A percentile compares a stretch with the other conserved stretches of the same genome.
phyloP scores from a whole-genome alignment of 2,113 vertebrate species.

The Hypomesus transpacificus region DNA sequence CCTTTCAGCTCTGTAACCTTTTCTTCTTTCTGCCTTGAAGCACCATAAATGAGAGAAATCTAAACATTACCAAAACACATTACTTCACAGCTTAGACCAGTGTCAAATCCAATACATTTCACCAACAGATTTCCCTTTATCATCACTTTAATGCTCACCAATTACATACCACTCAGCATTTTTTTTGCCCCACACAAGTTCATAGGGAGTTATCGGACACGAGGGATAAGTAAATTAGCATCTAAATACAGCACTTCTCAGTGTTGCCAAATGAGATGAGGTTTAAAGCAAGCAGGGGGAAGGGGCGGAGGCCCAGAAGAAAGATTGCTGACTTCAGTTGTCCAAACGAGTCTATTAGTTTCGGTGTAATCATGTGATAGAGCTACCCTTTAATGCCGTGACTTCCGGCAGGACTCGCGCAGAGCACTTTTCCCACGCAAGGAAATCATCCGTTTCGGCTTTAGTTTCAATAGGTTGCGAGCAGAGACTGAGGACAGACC shows the following conservation, averaged over 20 bases:
- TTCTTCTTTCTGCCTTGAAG: conserved; percentile 31
- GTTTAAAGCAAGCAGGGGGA: conserved; percentile 33
- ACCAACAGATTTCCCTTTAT: conserved; percentile 46
- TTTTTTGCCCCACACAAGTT: conserved; percentile 45
- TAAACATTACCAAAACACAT: conserved; percentile 39
- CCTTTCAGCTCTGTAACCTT: conserved; percentile 26
- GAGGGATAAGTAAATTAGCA: conserved; percentile 68
- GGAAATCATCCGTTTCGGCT: too few relatives aligned
- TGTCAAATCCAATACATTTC: conserved; percentile 54
- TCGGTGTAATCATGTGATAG: conserved; percentile 61
- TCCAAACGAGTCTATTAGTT: conserved; percentile 58
- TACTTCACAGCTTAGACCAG: conserved; percentile 48
- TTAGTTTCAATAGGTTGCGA: too few relatives aligned
- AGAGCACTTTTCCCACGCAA: conserved; percentile 46
- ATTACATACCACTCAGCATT: conserved; percentile 65
- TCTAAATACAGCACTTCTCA: conserved; percentile 64
- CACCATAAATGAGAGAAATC: conserved; percentile 53
- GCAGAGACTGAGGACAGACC: conserved; percentile 28
- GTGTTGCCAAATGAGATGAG: conserved; percentile 53
- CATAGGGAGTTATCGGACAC: conserved; percentile 55
- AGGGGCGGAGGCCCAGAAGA: conserved; percentile 34
- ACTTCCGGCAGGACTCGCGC: conserved; percentile 45
- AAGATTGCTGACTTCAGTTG: conserved; percentile 64
- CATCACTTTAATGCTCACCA: conserved; percentile 47
- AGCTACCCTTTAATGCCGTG: conserved; percentile 23